Percentiles rank a stretch among this genome's conserved stretches.
These are phyloP conservation scores for Nemopilema nomurai DNA, from an alignment of 30 jellyfish, hydroid and myxozoan genomes.

Conservation along the genomic window DNA sequence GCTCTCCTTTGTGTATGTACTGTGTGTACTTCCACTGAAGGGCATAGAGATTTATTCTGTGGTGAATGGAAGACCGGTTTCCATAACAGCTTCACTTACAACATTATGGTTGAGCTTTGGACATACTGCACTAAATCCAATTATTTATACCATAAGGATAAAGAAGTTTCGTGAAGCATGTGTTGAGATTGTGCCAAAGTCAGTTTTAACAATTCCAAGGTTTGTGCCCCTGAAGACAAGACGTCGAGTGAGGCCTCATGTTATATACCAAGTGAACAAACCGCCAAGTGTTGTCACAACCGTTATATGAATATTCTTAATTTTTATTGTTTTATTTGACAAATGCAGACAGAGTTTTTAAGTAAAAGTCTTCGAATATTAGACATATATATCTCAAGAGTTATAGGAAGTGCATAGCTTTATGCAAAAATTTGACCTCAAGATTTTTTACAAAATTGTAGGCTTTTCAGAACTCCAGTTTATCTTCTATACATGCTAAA, in stretches of 20 bases:
- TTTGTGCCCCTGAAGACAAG: slow-evolving; percentile 58
- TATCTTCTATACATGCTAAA: too few relatives aligned
- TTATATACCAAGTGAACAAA: slow-evolving; percentile 77
- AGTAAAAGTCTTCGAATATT: not conserved
- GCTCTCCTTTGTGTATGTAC: slow-evolving; percentile 60
- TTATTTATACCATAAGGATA: slow-evolving; percentile 72
- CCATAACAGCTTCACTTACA: slow-evolving; percentile 24
- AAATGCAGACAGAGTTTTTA: not conserved
- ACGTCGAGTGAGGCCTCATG: slow-evolving; percentile 85
- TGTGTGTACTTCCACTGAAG: slow-evolving; percentile 70
- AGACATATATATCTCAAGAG: too few relatives aligned
- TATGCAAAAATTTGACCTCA: not conserved
- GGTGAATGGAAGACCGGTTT: slow-evolving; percentile 22
- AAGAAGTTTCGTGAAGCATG: slow-evolving; percentile 87
- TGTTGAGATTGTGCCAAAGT: slow-evolving; percentile 68
- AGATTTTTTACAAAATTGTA: too few relatives aligned
- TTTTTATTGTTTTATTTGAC: not conserved
- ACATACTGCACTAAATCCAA: slow-evolving; percentile 73
- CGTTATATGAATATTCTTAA: slow-evolving; percentile 6
- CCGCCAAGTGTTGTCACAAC: slow-evolving; percentile 43
- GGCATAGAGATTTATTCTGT: slow-evolving; percentile 48
- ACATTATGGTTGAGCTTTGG: slow-evolving; percentile 71
- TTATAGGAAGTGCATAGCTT: too few relatives aligned
- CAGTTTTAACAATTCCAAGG: slow-evolving; percentile 56
- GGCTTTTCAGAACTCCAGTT: too few relatives aligned